Conservation (phyloP, 1,140 invertebrate species). For the Archivesica marissinica region DNA sequence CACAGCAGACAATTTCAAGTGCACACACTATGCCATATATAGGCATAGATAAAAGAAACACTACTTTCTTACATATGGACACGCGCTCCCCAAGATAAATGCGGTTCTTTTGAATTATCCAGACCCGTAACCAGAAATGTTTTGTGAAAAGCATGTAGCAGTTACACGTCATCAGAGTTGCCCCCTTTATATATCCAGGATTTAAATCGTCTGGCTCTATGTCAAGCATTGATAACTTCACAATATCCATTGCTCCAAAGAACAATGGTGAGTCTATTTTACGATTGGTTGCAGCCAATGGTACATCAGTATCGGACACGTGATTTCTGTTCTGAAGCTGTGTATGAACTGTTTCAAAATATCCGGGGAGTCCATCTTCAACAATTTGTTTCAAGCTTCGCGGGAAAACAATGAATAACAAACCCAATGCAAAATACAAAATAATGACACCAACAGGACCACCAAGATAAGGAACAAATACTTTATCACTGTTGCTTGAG, state of each 20-base stretch:
- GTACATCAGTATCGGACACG: too few relatives aligned
- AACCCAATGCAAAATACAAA: not conserved
- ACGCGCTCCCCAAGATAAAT: not conserved
- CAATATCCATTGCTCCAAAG: not conserved
- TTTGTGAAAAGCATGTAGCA: not conserved
- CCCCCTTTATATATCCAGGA: not conserved
- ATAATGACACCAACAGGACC: conserved; percentile 13
- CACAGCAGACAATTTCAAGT: not conserved
- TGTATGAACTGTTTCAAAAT: too few relatives aligned
- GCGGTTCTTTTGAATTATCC: not conserved
- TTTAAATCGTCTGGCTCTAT: not conserved
- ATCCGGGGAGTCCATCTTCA: conserved; percentile 13
- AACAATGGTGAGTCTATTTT: not conserved
- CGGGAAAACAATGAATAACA: conserved; percentile 33
- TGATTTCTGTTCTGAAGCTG: too few relatives aligned
- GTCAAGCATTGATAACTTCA: not conserved
- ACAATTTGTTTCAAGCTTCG: conserved; percentile 30
- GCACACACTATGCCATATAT: not conserved
- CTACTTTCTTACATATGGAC: not conserved
- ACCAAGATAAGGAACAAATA: conserved; percentile 10
- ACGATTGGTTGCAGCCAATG: not conserved
- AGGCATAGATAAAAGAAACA: not conserved
- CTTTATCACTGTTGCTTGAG: not conserved
- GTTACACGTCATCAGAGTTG: not conserved
- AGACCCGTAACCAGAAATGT: not conserved